Percentiles rank a stretch among this genome's conserved stretches.
Conservation (phyloP, 2,888 invertebrate species). For the Lasioglossum figueresi region DNA sequence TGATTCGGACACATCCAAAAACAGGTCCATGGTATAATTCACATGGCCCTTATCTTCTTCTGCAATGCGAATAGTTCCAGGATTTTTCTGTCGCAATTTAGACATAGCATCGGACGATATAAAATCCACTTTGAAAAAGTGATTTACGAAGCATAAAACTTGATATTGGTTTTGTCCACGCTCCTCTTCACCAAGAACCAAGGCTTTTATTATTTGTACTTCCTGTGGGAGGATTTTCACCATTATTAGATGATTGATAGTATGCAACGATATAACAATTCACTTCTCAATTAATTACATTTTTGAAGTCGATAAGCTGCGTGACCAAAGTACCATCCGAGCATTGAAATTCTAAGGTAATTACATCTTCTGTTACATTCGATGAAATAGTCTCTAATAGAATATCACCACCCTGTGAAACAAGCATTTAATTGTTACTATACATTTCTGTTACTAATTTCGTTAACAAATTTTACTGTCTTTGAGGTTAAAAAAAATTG, state of each 20-base stretch:
- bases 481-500: slow-evolving; percentile 44
- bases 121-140: slow-evolving; percentile 95
- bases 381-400: slow-evolving; percentile 96
- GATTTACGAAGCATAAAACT: slow-evolving; percentile 95
- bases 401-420: slow-evolving; percentile 94
- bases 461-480: background rate
- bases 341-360: slow-evolving; percentile 94
- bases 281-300: slow-evolving; percentile 88
- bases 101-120: slow-evolving; percentile 99
- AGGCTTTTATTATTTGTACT: slow-evolving; percentile 94
- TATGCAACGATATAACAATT: background rate
- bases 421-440: background rate
- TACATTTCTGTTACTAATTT: background rate
- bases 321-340: slow-evolving; percentile 96
- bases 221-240: slow-evolving; percentile 87
- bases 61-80: slow-evolving; percentile 93
- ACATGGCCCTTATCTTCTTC: slow-evolving; percentile 95
- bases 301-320: slow-evolving; percentile 96
- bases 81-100: slow-evolving; percentile 95
- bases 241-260: background rate
- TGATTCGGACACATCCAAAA: slow-evolving; percentile 89
- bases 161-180: slow-evolving; percentile 95
- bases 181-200: slow-evolving; percentile 96
- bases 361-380: slow-evolving; percentile 95
- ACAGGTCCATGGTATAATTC: slow-evolving; percentile 93